These are phyloP conservation scores for Tylochromis polylepis DNA, from an alignment of 2,113 vertebrate genomes.

Conservation along the genomic window DNA sequence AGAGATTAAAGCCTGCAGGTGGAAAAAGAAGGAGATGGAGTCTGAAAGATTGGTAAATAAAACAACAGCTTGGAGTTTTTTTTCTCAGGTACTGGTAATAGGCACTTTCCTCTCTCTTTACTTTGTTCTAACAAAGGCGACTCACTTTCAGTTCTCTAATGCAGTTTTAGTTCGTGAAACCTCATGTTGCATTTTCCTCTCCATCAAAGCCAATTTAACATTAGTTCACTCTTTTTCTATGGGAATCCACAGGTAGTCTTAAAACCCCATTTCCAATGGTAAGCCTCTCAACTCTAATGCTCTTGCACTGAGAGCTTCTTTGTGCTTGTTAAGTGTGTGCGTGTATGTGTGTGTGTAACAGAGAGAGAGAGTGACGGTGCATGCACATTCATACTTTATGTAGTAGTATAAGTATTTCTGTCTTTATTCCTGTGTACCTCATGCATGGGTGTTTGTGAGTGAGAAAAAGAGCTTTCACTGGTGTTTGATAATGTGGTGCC, in stretches of 20 bases:
- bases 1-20: conserved; percentile 21
- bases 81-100: not conserved
- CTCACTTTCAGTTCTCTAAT: not conserved
- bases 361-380: not conserved
- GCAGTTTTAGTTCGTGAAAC: not conserved
- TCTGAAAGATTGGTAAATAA: conserved; percentile 24
- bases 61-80: not conserved
- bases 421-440: not conserved
- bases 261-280: conserved; percentile 44
- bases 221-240: conserved; percentile 37
- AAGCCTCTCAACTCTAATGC: conserved; percentile 59
- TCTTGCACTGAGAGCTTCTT: conserved; percentile 31
- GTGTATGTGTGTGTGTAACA: not conserved
- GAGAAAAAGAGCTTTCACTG: not conserved
- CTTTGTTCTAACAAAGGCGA: not conserved
- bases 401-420: not conserved
- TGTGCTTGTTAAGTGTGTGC: conserved; percentile 21
- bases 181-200: conserved; percentile 3
- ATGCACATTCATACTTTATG: not conserved
- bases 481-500: not conserved
- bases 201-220: conserved; percentile 32
- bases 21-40: not conserved
- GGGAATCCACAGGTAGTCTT: conserved; percentile 55
- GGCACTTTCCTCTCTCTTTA: not conserved
- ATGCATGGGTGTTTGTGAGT: not conserved